Base-by-base conservation (phyloP, 2,113 vertebrate genomes). In the Piaya cayana region DNA sequence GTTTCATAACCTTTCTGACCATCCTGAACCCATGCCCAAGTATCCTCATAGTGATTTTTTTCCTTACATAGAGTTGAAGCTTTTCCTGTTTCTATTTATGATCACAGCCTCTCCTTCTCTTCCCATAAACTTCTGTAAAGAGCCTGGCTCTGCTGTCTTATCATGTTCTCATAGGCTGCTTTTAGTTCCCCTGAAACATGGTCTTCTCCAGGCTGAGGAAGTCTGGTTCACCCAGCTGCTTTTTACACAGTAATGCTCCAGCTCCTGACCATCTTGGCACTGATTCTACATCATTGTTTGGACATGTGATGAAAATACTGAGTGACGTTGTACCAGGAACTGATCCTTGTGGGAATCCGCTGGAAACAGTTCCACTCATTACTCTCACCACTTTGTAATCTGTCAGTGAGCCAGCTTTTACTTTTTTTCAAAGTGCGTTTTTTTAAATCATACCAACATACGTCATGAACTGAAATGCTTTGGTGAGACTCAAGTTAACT, bases 341-440 rank as follows among this genome's bases (percentile, higher is more conserved):
- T 97, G 96, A 97, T 95, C 95, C 96, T 92, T 96, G 95, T 96
- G 96, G 95, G 95, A 96, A 95, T 96, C 95, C 90, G 94, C 96
- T 97, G 91, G 86, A 96, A 96, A 96, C 96, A 97, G 95, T 96
- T 95, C 76, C 82, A 27, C 94, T 77, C 1, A 0, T 88, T 93
- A 74, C 91, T 86, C 79, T 86, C 76, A 90, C 68, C 52, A 74
- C 82, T 83, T 80, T 83, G 92, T 16, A 3, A 93, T 88, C 60
- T 97, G 96, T 96, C 96, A 94, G 64, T 9, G 55, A 81, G 95
- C 91, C 95, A 96, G 52, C 64, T 78, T 89, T 81, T 63, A 72
- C 63, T 63, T 94, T 90, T 90, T 96, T 95, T 88, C 94, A 36
- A 86, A 88, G 82, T 77, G 21, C 88, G 90, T 92, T 92, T 76